Evolutionary conservation across 2,797 vertebrate genomes (phyloP).

Genomic region (Catharus ustulatus): DNA sequence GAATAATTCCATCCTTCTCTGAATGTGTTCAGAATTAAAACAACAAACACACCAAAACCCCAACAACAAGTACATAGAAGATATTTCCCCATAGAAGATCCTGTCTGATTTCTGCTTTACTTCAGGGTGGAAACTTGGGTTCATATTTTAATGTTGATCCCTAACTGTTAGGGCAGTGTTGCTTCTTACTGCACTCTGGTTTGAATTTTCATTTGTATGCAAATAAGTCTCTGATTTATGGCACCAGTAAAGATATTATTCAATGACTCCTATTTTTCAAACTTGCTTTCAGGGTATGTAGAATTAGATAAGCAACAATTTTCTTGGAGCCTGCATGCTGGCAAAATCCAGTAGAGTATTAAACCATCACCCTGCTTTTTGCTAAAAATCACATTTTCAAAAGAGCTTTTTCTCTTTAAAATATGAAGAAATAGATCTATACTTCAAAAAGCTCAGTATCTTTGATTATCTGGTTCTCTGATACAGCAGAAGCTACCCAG

Average conservation of each 20-base stretch:
- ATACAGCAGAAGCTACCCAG: background rate
- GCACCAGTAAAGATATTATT: slow-evolving; percentile 37
- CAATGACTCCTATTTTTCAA: slow-evolving; percentile 17
- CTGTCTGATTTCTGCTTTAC: background rate
- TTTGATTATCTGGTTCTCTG: background rate
- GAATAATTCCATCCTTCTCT: background rate
- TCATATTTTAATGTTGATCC: slow-evolving; percentile 11
- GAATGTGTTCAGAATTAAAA: background rate
- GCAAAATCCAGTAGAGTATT: background rate
- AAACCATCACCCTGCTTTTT: background rate
- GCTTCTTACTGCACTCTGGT: background rate
- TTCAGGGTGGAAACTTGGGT: background rate
- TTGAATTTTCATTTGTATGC: slow-evolving; percentile 61
- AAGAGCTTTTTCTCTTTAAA: background rate
- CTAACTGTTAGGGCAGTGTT: background rate
- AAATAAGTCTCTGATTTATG: slow-evolving; percentile 51
- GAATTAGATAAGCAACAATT: slow-evolving; percentile 48
- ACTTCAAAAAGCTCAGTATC: background rate
- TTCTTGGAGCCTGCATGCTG: background rate
- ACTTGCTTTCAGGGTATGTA: slow-evolving; percentile 40
- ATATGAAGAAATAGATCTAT: background rate
- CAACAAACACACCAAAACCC: background rate
- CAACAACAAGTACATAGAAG: background rate
- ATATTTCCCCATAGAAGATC: background rate
- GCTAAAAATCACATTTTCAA: background rate